phyloP scores from a whole-genome alignment of 2,888 invertebrate genomes.

The Caenorhabditis sp. region DNA sequence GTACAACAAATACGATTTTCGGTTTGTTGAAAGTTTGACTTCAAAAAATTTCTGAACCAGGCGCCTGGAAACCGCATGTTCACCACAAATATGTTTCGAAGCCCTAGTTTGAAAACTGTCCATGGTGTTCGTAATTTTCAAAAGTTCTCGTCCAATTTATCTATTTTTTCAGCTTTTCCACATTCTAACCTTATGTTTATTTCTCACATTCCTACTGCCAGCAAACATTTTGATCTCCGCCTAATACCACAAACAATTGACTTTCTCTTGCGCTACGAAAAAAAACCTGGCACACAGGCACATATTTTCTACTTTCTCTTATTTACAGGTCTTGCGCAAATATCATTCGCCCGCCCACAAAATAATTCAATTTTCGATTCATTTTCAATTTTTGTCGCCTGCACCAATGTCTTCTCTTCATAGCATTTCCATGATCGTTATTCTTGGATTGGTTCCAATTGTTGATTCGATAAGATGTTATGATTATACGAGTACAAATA shows the following conservation, averaged over 20 bases:
- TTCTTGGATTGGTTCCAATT: slow-evolving; percentile 22
- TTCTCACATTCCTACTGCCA: not conserved
- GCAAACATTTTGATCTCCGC: not conserved
- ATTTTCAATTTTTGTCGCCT: no score
- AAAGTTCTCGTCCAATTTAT: not conserved
- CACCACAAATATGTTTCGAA: no score
- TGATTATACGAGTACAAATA: slow-evolving; percentile 43
- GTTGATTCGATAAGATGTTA: slow-evolving; percentile 45
- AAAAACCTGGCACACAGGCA: not conserved
- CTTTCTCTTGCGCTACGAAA: no score
- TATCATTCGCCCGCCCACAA: not conserved
- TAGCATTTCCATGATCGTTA: slow-evolving; percentile 9
- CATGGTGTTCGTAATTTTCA: no score
- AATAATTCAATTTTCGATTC: no score
- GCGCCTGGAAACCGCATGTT: no score
- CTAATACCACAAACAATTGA: not conserved
- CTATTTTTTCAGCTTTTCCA: not conserved
- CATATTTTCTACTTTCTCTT: not conserved
- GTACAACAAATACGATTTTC: no score
- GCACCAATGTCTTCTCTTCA: slow-evolving; percentile 5
- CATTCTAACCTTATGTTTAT: not conserved
- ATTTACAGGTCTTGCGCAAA: slow-evolving; percentile 1
- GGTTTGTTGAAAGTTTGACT: no score
- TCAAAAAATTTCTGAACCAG: no score
- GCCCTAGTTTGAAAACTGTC: no score